phyloP scores from a whole-genome alignment of 2,888 invertebrate genomes.

The Podotricha telesiphe region DNA sequence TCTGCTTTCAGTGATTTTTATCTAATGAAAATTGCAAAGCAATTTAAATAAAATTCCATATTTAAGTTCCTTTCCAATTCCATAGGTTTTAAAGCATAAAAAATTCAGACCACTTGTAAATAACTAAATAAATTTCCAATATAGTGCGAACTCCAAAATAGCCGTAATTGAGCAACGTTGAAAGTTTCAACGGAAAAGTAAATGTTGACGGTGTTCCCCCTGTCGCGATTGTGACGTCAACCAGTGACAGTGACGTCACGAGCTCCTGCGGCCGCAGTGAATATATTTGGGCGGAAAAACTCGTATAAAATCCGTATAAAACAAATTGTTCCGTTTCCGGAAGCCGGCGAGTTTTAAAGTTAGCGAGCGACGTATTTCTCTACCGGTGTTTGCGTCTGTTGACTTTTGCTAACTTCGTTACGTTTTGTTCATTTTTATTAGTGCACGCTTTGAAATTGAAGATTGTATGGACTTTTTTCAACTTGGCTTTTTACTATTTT shows the following conservation, averaged over 20 bases:
- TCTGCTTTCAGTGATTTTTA: not conserved
- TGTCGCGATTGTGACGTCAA: slow-evolving; percentile 48
- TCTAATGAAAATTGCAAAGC: too few species aligned
- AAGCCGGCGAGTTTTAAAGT: slow-evolving; percentile 53
- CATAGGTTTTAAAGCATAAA: not conserved
- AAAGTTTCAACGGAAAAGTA: slow-evolving; percentile 48
- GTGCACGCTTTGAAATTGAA: slow-evolving; percentile 12
- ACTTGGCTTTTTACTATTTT: not conserved
- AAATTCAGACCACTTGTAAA: slow-evolving; percentile 9
- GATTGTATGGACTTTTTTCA: slow-evolving; percentile 2
- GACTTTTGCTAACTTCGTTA: slow-evolving; percentile 41
- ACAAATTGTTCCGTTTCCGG: slow-evolving; percentile 62
- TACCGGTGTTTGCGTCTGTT: slow-evolving; percentile 43
- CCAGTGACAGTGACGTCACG: slow-evolving; percentile 54
- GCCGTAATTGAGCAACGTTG: slow-evolving; percentile 42
- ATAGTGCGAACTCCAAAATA: slow-evolving; percentile 36
- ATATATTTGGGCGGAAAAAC: slow-evolving; percentile 47
- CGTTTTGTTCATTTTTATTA: slow-evolving; percentile 22
- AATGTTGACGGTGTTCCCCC: slow-evolving; percentile 55
- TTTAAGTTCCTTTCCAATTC: not conserved
- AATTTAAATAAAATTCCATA: too few species aligned
- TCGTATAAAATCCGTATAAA: slow-evolving; percentile 51
- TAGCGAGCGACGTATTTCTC: slow-evolving; percentile 41
- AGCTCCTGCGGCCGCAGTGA: slow-evolving; percentile 34
- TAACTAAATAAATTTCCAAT: slow-evolving; percentile 13